Conservation (phyloP, 2,113 vertebrate genomes). For the Boleophthalmus pectinirostris region DNA sequence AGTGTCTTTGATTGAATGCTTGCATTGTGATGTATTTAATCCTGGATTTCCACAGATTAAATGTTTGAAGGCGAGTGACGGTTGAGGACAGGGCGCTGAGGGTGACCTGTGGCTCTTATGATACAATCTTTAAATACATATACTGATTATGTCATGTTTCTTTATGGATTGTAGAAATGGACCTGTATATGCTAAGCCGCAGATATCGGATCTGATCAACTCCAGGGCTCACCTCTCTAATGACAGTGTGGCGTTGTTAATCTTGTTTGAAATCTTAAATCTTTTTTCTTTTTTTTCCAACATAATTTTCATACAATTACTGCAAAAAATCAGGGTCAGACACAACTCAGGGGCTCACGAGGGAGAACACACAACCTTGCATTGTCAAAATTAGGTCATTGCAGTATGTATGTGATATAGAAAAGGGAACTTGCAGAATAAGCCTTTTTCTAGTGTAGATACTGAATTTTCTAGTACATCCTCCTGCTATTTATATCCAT, state of each 20-base stretch:
- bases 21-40: constrained; percentile 6
- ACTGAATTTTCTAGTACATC: not conserved
- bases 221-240: not conserved
- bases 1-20: constrained; percentile 1
- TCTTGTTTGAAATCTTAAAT: not conserved
- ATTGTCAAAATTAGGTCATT: not conserved
- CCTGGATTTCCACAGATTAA: constrained; percentile 8
- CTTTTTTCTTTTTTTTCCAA: not conserved
- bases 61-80: not conserved
- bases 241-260: not conserved
- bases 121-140: not conserved
- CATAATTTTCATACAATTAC: not conserved
- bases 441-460: not conserved
- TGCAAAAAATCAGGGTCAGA: not conserved
- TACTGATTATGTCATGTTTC: not conserved
- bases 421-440: not conserved
- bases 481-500: not conserved
- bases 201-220: not conserved
- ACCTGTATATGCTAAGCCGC: not conserved
- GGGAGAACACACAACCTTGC: not conserved
- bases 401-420: not conserved
- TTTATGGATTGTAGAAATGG: not conserved
- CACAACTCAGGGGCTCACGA: not conserved
- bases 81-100: not conserved
- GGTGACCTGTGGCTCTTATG: not conserved